Evolutionary conservation across 2,113 vertebrate genomes (phyloP), one percentile per base, ranked within the genome.

Genomic region (Silurus meridionalis): DNA sequence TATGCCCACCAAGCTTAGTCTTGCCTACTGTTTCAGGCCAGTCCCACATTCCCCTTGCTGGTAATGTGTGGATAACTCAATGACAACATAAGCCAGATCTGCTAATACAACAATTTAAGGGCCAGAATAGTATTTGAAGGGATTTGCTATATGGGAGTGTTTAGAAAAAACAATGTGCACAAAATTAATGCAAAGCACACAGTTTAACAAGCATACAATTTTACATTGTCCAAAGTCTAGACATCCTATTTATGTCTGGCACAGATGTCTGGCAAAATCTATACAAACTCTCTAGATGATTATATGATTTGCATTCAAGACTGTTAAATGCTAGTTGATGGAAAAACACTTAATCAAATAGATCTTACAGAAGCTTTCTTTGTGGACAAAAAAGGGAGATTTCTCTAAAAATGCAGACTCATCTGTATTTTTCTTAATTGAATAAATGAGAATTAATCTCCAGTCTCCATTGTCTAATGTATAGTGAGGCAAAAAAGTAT

Each of bases 371-470:
- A 46, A 21, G 57, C 57, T 60, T 4, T 46, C 15, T 80, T 60
- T 46, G 15, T 13, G 28, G 21, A 48, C 25, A 46, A 61, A 46
- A 79, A 60, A 80, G 8, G 63, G 75, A 58, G 17, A 80, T 61
- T 80, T 60, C 78, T 61, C 28, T 61, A 80, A 61, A 61, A 80
- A 80, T 48, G 46, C 57, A 61, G 57, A 46, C 57, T 46, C 28
- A 37, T 80, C 57, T 80, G 57, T 80, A 61, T 80, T 10, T 23
- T 46, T 60, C 57, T 61, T 5, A 80, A 80, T 61, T 48, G 2
- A 46, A 61, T 55, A 55, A 80, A 28, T 80, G 57, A 61, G 57
- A 21, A 80, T 46, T 17, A 80, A 61, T 80, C 78, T 80, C 17
- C 28, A 11, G 78, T 14, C 37, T 37, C n/a, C 74, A 77, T 53